Base-by-base conservation (phyloP, 2,888 invertebrate species). In the Clepsis dumicolana region DNA sequence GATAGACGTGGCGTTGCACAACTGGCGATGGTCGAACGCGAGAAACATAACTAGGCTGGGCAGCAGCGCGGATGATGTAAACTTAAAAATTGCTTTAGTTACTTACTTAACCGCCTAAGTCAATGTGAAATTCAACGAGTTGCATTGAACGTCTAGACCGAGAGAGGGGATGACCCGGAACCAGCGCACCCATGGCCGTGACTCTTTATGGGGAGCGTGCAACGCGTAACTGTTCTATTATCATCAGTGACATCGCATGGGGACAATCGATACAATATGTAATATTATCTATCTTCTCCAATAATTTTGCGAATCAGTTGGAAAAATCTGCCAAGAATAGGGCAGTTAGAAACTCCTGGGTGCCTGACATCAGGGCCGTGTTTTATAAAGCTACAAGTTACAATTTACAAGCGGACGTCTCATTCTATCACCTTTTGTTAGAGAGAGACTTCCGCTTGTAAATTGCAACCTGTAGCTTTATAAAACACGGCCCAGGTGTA, bases 11-110 rank as follows among this genome's bases (percentile, higher is more conserved):
- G 76, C 74, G 84, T 93, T 93, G 90, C 91, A 90, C 92, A 93
- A 93, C 89, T 83, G 79, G 81, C 82, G 89, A 90, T 91, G 89
- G 92, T 84, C 89, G 92, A 90, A 89, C 90, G 89, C 92, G 92
- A 91, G 93, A 92, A 91, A 91, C 89, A 90, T 90, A 92, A 93
- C 93, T 92, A 90, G 93, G 92, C 93, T 91, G 90, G 88, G 86
- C 88, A 84, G 88, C 86, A 82, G 81, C 77, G 83, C 77, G 84
- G 90, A 82, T 93, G 93, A 93, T 89, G 93, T 93, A 93, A 93
- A 93, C 90, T 88, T 88, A 90, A 93, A 93, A 93, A 93, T 91
- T 93, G 91, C 91, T 89, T 91, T 91, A 91, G 82, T 91, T 90
- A 91, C 90, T 90, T 91, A 91, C 91, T 91, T 91, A 91, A 90